A percentile compares a stretch with the other conserved stretches of the same genome.
These are phyloP conservation scores for Rhinoptilus africanus DNA, from an alignment of 2,113 vertebrate species.

Conservation along the genomic window DNA sequence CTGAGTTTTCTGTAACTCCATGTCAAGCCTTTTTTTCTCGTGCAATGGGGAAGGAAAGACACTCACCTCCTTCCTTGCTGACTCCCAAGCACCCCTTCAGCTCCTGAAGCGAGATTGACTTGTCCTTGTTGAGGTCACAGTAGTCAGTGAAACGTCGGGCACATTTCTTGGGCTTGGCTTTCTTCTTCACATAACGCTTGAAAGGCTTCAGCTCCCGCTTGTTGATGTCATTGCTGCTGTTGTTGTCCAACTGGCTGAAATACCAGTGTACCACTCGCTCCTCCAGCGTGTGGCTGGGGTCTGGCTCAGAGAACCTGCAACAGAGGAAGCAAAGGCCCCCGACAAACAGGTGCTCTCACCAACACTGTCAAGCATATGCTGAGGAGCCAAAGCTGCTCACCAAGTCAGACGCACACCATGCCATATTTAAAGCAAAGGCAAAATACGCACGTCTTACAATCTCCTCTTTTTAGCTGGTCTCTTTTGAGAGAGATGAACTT, in stretches of 20 bases:
- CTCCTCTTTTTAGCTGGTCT: not conserved
- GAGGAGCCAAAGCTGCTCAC: not conserved
- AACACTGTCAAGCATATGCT: not conserved
- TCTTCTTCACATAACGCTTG: slow-evolving; percentile 96
- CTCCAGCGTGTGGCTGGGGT: slow-evolving; percentile 95
- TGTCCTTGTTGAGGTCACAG: slow-evolving; percentile 98
- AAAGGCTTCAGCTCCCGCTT: slow-evolving; percentile 96
- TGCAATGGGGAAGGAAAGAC: not conserved
- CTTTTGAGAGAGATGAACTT: not conserved
- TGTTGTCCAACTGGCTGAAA: slow-evolving; percentile 94
- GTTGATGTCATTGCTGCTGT: slow-evolving; percentile 91
- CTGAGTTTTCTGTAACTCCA: not conserved
- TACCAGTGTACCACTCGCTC: slow-evolving; percentile 98
- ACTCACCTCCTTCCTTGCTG: slow-evolving; percentile 87
- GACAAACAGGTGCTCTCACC: not conserved
- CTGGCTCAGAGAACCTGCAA: slow-evolving; percentile 92
- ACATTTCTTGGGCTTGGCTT: slow-evolving; percentile 98
- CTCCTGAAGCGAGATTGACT: slow-evolving; percentile 90
- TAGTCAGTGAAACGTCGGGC: slow-evolving; percentile 94
- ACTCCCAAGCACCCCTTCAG: slow-evolving; percentile 97
- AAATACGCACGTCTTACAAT: not conserved
- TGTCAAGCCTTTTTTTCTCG: not conserved
- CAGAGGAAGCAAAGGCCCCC: slow-evolving; percentile 1
- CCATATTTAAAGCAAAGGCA: not conserved
- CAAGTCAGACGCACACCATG: fast-evolving